Conservation (phyloP, 2,113 vertebrate genomes). For the Syrrhaptes paradoxus region DNA sequence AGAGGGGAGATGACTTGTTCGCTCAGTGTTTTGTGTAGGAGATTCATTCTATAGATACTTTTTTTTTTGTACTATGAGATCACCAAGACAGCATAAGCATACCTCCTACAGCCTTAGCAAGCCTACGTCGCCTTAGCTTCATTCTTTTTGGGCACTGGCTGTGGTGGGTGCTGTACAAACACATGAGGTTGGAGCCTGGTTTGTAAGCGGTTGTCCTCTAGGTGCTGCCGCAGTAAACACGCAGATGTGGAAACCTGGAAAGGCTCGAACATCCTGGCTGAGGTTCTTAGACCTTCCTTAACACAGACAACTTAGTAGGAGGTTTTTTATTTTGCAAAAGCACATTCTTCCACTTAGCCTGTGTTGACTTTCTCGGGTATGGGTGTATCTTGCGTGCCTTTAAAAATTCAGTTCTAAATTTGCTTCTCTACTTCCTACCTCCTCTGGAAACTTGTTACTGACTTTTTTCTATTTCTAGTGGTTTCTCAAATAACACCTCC, state of each 20-base stretch:
- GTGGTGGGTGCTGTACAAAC: not conserved
- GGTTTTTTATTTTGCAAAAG: not conserved
- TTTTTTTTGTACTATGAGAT: not conserved
- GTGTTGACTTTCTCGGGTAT: not conserved
- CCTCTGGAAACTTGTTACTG: not conserved
- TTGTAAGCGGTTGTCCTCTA: not conserved
- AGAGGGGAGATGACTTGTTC: not conserved
- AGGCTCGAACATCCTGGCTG: not conserved
- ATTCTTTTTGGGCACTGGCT: not conserved
- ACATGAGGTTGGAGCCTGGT: rapidly evolving
- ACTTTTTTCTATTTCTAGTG: not conserved
- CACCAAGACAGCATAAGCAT: not conserved
- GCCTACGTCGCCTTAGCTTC: rapidly evolving
- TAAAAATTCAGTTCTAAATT: not conserved
- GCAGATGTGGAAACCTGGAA: not conserved
- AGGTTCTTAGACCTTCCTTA: not conserved
- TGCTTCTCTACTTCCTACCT: not conserved
- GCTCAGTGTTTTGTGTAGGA: not conserved
- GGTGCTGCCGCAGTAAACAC: not conserved
- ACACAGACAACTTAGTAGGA: not conserved
- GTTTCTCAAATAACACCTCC: not conserved
- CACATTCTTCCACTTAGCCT: not conserved
- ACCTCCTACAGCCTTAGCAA: not conserved
- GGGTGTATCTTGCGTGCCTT: not conserved
- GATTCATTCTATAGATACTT: not conserved